A percentile compares a stretch with the other conserved stretches of the same genome.
Evolutionary conservation across 2,113 vertebrate genomes (phyloP).

Genomic region (Pseudorhombus dupliciocellatus): DNA sequence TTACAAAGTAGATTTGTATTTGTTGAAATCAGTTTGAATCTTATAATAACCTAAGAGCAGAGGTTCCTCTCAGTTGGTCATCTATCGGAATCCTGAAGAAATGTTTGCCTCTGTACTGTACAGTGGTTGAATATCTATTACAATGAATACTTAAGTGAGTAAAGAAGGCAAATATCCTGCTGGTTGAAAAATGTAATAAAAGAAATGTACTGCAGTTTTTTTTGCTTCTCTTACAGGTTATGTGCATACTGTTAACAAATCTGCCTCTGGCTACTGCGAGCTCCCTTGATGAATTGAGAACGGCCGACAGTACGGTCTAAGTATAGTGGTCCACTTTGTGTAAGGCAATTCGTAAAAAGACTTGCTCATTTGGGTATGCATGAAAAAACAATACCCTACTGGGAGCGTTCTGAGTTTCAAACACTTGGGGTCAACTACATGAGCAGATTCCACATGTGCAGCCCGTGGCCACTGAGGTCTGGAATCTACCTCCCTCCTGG

Average conservation of each 20-base stretch:
- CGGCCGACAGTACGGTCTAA: constrained; percentile 44
- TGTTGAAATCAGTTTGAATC: background rate
- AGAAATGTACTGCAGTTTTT: constrained; percentile 45
- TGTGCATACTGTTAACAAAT: constrained; percentile 65
- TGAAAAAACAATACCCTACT: constrained; percentile 71
- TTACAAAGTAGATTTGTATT: background rate
- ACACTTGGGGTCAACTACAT: constrained; percentile 71
- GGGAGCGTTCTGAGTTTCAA: constrained; percentile 74
- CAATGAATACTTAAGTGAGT: constrained; percentile 25
- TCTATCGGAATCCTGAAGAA: constrained; percentile 3
- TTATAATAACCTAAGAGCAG: background rate
- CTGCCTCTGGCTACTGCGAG: constrained; percentile 54
- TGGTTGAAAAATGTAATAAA: constrained; percentile 47
- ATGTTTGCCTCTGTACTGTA: constrained; percentile 9
- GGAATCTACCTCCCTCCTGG: constrained; percentile 75
- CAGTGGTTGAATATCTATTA: constrained; percentile 26
- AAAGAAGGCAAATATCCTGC: constrained; percentile 44
- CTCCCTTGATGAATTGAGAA: constrained; percentile 70
- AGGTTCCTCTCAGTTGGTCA: background rate
- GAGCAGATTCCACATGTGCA: constrained; percentile 75
- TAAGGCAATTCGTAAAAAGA: constrained; percentile 57
- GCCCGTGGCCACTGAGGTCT: constrained; percentile 74
- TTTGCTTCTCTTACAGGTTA: constrained; percentile 58
- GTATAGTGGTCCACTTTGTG: constrained; percentile 57
- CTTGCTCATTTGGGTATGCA: constrained; percentile 75